phyloP scores from a whole-genome alignment of 2,888 invertebrate species.

The Lingula anatina region DNA sequence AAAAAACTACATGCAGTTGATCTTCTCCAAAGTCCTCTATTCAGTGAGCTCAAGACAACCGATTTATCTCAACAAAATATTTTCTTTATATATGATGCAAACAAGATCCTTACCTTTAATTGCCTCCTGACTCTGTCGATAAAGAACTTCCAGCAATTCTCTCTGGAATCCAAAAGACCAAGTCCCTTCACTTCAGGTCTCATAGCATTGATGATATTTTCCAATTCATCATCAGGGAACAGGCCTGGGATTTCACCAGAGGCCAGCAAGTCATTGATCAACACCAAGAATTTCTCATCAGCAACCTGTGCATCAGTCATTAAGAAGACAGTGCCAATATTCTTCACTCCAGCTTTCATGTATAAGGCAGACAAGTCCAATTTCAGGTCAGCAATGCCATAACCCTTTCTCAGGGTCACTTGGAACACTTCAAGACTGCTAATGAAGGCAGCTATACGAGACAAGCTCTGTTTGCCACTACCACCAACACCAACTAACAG shows the following conservation, averaged over 20 bases:
- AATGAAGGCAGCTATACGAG: conserved; percentile 88
- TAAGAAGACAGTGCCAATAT: conserved; percentile 88
- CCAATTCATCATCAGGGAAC: conserved; percentile 92
- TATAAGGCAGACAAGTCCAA: conserved; percentile 80
- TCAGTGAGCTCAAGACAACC: too few relatives aligned
- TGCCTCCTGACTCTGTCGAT: conserved; percentile 83
- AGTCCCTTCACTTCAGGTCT: conserved; percentile 61
- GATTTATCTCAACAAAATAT: too few relatives aligned
- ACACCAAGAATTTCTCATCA: conserved; percentile 88
- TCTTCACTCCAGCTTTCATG: conserved; percentile 86
- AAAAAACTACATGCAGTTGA: too few relatives aligned
- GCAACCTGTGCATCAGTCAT: conserved; percentile 97
- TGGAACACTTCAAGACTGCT: conserved; percentile 90
- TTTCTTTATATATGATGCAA: too few relatives aligned
- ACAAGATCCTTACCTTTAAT: conserved; percentile 52
- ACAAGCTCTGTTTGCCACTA: conserved; percentile 90
- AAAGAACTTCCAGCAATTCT: conserved; percentile 97
- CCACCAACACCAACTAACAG: conserved; percentile 93
- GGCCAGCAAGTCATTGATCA: conserved; percentile 91
- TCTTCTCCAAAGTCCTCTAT: too few relatives aligned
- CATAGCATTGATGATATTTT: conserved; percentile 85
- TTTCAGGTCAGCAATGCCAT: conserved; percentile 78
- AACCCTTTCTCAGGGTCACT: conserved; percentile 87
- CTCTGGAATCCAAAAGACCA: conserved; percentile 84
- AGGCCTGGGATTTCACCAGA: conserved; percentile 94